These are phyloP conservation scores for Lomographa bimaculata DNA, from an alignment of 2,888 invertebrate species.

Conservation along the genomic window DNA sequence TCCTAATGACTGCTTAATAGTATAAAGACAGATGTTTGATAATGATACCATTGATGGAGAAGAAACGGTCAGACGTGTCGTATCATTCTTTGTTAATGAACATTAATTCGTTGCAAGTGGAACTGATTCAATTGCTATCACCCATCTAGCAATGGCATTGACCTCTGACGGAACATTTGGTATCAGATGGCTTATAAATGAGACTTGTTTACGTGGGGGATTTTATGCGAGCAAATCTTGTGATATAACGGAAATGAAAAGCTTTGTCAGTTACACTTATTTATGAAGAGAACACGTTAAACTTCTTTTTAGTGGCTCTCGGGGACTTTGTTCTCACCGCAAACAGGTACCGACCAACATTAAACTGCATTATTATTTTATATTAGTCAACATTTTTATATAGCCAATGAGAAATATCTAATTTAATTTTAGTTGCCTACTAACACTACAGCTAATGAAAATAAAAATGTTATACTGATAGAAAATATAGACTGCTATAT, in stretches of 20 bases:
- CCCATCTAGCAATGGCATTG: slow-evolving; percentile 71
- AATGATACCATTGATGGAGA: slow-evolving; percentile 40
- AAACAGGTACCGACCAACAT: no score
- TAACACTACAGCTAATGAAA: no score
- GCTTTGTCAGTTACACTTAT: slow-evolving; percentile 13
- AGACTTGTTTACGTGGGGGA: slow-evolving; percentile 38
- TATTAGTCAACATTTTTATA: no score
- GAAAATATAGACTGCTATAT: no score
- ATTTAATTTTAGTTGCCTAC: no score
- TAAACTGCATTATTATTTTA: no score
- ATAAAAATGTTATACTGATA: no score
- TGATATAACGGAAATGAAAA: slow-evolving; percentile 35
- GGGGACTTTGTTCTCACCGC: slow-evolving; percentile 6
- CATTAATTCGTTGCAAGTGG: slow-evolving; percentile 80
- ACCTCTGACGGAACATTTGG: slow-evolving; percentile 70
- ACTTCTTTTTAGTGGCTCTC: slow-evolving; percentile 12
- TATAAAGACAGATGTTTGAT: slow-evolving; percentile 43
- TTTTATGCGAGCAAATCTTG: slow-evolving; percentile 31
- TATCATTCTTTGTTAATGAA: slow-evolving; percentile 69
- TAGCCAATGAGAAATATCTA: no score
- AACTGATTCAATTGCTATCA: slow-evolving; percentile 82
- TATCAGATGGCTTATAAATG: slow-evolving; percentile 45
- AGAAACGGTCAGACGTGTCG: slow-evolving; percentile 51
- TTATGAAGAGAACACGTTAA: slow-evolving; percentile 14
- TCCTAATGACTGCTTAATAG: slow-evolving; percentile 48